phyloP scores from a whole-genome alignment of 2,113 vertebrate species.

The Cavia aperea region DNA sequence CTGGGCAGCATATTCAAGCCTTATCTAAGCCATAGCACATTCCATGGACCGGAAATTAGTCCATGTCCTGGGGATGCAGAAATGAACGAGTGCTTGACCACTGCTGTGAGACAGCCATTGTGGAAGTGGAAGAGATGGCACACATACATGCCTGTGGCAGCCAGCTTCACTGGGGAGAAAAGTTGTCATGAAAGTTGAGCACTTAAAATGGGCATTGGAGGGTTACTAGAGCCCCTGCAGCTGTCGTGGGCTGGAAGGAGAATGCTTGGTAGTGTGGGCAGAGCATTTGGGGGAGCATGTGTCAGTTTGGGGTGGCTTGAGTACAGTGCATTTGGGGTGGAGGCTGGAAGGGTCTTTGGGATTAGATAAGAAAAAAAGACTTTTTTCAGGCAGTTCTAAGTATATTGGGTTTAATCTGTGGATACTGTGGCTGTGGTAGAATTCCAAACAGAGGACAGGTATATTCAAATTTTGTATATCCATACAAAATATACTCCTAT shows the following conservation, averaged over 20 bases:
- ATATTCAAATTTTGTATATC: background rate
- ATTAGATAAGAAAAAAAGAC: background rate
- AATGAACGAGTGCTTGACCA: background rate
- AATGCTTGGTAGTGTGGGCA: background rate
- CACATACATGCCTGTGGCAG: background rate
- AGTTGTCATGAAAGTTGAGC: background rate
- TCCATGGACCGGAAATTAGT: background rate
- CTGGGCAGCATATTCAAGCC: background rate
- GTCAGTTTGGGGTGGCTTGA: background rate
- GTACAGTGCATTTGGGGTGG: background rate
- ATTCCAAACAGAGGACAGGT: background rate
- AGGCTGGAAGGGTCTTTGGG: background rate
- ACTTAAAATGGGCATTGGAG: background rate
- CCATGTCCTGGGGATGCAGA: background rate
- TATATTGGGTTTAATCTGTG: background rate
- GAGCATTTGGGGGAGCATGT: rapidly evolving
- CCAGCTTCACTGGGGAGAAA: background rate
- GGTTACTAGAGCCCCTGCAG: background rate
- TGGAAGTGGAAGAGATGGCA: background rate
- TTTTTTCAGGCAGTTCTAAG: background rate
- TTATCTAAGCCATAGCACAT: background rate
- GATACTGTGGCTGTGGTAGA: background rate
- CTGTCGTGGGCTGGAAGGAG: background rate
- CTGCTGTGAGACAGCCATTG: background rate
- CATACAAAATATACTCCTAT: background rate